phyloP scores from a whole-genome alignment of 92 coral and sea anemone genomes.

The Umimayanthus kanabou region DNA sequence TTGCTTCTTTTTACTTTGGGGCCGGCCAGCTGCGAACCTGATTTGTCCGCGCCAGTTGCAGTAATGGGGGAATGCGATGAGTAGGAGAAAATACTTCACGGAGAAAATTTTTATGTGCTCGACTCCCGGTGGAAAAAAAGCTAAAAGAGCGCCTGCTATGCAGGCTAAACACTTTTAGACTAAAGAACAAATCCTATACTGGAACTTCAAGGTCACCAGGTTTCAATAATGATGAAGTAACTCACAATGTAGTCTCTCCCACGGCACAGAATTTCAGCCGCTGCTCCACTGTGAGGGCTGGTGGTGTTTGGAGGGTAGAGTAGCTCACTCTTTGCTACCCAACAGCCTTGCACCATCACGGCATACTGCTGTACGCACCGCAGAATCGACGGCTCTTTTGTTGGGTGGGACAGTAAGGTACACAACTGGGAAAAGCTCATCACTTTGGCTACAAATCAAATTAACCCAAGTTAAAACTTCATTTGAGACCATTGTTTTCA shows the following conservation, averaged over 20 bases:
- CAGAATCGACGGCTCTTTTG: constrained; percentile 77
- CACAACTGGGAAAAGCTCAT: constrained; percentile 90
- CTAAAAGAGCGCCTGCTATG: too few relatives aligned
- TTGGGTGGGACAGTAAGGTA: constrained; percentile 72
- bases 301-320: constrained; percentile 89
- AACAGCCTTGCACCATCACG: constrained; percentile 92
- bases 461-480: background rate
- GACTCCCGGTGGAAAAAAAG: too few relatives aligned
- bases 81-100: too few relatives aligned
- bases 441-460: constrained; percentile 69
- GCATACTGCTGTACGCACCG: constrained; percentile 92
- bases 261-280: constrained; percentile 88
- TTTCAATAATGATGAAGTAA: background rate
- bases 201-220: too few relatives aligned
- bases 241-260: constrained; percentile 97
- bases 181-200: too few relatives aligned
- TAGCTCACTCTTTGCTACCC: constrained; percentile 96
- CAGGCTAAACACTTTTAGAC: too few relatives aligned
- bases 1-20: too few relatives aligned
- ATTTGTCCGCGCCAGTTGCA: too few relatives aligned
- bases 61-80: too few relatives aligned
- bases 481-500: background rate
- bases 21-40: too few relatives aligned
- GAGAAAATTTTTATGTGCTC: too few relatives aligned
- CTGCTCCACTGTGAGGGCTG: constrained; percentile 84